phyloP scores from a whole-genome alignment of 1,140 invertebrate species.

The Drosophila ogumai region DNA sequence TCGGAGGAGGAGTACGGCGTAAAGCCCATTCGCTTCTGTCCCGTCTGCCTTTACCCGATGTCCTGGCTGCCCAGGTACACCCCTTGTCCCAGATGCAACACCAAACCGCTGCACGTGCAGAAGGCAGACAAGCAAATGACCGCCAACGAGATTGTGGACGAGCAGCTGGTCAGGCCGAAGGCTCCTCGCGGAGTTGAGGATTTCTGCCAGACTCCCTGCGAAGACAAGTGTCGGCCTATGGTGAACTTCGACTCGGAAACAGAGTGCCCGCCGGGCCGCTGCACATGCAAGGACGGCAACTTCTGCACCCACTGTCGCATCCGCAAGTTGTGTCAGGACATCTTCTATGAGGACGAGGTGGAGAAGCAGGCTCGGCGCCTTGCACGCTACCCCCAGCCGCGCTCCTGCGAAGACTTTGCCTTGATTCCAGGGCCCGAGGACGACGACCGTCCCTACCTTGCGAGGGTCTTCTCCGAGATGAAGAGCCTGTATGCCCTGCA shows the following conservation, averaged over 20 bases:
- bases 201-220: conserved; percentile 36
- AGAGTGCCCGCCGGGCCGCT: conserved; percentile 35
- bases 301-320: conserved; percentile 71
- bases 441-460: conserved; percentile 60
- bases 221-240: not conserved
- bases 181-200: not conserved
- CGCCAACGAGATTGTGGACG: conserved; percentile 40
- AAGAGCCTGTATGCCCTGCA: conserved; percentile 60
- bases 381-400: not conserved
- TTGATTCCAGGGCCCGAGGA: conserved; percentile 9
- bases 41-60: conserved; percentile 58
- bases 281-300: conserved; percentile 54
- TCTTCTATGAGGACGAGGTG: conserved; percentile 33
- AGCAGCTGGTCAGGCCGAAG: conserved; percentile 26
- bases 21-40: conserved; percentile 58
- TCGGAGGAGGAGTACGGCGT: conserved; percentile 25
- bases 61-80: conserved; percentile 69
- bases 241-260: not conserved
- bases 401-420: conserved; percentile 51
- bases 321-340: conserved; percentile 51
- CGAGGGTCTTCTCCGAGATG: conserved; percentile 69
- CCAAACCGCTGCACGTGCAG: conserved; percentile 31
- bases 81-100: conserved; percentile 45
- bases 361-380: not conserved
- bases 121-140: conserved; percentile 15